Evolutionary conservation across 2,113 vertebrate genomes (phyloP).

Genomic region (Corvus cornix): DNA sequence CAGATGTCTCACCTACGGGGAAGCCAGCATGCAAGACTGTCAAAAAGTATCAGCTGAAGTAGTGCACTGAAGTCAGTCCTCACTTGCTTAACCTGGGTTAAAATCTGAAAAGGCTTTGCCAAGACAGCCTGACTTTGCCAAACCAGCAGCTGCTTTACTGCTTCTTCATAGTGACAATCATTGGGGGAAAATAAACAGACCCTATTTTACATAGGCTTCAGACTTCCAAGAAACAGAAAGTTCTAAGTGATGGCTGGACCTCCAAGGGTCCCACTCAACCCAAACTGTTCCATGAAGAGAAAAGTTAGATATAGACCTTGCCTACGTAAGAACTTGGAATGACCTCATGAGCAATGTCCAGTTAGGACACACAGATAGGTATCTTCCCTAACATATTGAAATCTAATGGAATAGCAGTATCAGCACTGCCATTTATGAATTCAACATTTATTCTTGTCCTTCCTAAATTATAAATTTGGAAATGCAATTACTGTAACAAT

Average conservation of each 20-base stretch:
- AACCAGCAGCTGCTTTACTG: not conserved
- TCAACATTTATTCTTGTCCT: not conserved
- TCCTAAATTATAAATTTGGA: not conserved
- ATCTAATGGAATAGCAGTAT: not conserved
- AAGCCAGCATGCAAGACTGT: not conserved
- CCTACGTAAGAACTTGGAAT: not conserved
- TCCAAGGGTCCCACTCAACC: not conserved
- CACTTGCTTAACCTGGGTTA: not conserved
- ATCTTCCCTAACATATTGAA: not conserved
- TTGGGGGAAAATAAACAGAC: not conserved
- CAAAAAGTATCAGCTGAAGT: not conserved
- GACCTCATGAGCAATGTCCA: not conserved
- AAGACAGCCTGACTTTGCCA: not conserved
- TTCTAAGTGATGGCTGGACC: not conserved
- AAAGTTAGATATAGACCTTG: not conserved
- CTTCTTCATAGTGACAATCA: not conserved
- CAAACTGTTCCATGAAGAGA: not conserved
- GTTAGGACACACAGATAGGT: fast-evolving
- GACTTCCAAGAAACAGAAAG: not conserved
- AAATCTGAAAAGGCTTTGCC: not conserved
- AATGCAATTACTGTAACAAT: not conserved
- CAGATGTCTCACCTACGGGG: not conserved
- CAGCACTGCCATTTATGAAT: not conserved
- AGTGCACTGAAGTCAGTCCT: not conserved
- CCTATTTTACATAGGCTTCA: not conserved